These are phyloP conservation scores for Limnephilus lunatus DNA, from an alignment of 2,888 invertebrate genomes.

Conservation along the genomic window DNA sequence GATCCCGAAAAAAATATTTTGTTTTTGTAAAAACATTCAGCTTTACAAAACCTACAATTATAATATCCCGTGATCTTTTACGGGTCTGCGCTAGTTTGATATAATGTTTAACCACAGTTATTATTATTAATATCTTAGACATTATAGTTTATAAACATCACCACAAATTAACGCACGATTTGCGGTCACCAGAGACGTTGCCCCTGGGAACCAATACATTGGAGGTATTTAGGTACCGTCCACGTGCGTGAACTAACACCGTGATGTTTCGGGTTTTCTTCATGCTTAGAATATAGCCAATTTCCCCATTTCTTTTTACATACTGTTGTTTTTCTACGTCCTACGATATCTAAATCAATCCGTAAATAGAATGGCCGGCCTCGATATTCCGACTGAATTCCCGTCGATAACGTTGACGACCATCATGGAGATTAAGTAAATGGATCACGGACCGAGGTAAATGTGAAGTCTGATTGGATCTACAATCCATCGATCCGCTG, in stretches of 20 bases:
- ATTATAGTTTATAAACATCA: neutral
- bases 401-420: conserved; percentile 10
- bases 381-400: neutral
- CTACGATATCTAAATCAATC: neutral
- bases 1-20: too few species aligned
- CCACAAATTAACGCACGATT: neutral
- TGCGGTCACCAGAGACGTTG: neutral
- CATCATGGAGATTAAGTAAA: conserved; percentile 19
- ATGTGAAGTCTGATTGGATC: conserved; percentile 12
- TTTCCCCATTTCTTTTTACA: neutral
- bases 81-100: too few species aligned
- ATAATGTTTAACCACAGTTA: neutral
- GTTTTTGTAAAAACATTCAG: too few species aligned
- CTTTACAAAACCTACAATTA: too few species aligned
- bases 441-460: conserved; percentile 26
- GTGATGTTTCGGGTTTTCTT: neutral
- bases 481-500: neutral
- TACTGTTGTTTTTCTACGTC: neutral
- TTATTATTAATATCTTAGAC: neutral
- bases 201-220: neutral
- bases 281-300: neutral
- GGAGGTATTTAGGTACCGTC: too few species aligned
- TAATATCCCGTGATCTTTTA: too few species aligned
- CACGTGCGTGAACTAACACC: neutral
- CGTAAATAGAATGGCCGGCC: conserved; percentile 5